Percentiles rank a stretch among this genome's conserved stretches.
These are phyloP conservation scores for Rhincodon typus DNA, from an alignment of 2,797 vertebrate genomes.

Conservation along the genomic window DNA sequence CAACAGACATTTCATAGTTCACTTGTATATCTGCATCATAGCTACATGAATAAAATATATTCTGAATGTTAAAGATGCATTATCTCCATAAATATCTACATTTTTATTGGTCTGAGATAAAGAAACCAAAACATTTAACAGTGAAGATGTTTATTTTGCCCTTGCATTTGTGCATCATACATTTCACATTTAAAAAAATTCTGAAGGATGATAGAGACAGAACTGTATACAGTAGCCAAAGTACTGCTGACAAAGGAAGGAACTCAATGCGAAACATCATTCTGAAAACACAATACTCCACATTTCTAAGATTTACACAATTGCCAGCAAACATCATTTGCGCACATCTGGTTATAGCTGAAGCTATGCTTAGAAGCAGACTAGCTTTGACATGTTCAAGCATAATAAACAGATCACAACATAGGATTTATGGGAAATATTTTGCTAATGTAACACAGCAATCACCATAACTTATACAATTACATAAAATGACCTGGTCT, in stretches of 20 bases:
- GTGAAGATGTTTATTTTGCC: background rate
- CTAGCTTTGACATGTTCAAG: background rate
- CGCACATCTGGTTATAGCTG: background rate
- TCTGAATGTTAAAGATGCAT: background rate
- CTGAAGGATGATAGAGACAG: background rate
- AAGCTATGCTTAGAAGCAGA: background rate
- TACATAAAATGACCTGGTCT: background rate
- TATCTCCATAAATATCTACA: background rate
- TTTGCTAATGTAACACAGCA: background rate
- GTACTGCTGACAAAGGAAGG: background rate
- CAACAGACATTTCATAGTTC: background rate
- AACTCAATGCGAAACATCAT: background rate
- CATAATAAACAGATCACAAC: background rate
- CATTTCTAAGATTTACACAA: background rate
- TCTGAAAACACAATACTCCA: background rate
- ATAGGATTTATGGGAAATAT: background rate
- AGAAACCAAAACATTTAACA: background rate
- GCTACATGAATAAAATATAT: background rate
- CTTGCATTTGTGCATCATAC: background rate
- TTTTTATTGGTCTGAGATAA: background rate
- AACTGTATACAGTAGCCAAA: background rate
- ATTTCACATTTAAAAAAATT: background rate
- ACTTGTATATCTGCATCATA: background rate
- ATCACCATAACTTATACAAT: background rate
- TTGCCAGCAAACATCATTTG: background rate